Evolutionary conservation across 2,113 vertebrate genomes (phyloP), one percentile per base, ranked within the genome.

Genomic region (Clarias magur): DNA sequence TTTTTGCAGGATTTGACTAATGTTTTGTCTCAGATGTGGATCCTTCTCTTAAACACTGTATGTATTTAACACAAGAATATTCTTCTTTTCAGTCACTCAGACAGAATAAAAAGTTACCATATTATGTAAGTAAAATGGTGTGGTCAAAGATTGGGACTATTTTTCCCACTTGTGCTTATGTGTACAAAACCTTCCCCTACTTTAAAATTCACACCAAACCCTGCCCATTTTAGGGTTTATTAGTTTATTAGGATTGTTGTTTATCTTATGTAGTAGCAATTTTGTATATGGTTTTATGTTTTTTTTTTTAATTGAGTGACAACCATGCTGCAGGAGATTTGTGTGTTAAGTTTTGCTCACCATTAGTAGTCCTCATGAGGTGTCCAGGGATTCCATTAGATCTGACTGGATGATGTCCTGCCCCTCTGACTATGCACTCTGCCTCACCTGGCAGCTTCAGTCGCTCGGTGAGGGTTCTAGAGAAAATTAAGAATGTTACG

Each of bases 391-490:
- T 95, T 80, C 95, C 95, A 4, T 96, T 95, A 68, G 93, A 94
- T 59, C 95, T 94, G 15, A 94, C 93, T 0, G 94, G 94, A 86
- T 95, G 94, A 91, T 95, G 94, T 85, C 92, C 90, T n/a, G 92
- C 94, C 1, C 91, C 84, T 86, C 94, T 93, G 75, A 94, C 94
- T 88, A 93, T 88, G 0, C 86, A 83, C 53, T 93, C 94, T 1
- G 89, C 90, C 86, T 94, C 95, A 10, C 94, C 94, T 0, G 94
- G 95, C 92, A 95, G 95, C 90, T 96, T 96, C 90, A 95, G 67
- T 34, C 95, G 91, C 91, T 96, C 94, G 2, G 94, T 95, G 87
- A 94, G 90, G 83, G 94, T 92, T 90, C 95, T 96, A 81, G 70
- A 91, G 83, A 85, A 42, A 13, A 83, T 57, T 75, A 80, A 75